Conservation (phyloP, 2,888 invertebrate species). For the Drosophila neoperkinsi region DNA sequence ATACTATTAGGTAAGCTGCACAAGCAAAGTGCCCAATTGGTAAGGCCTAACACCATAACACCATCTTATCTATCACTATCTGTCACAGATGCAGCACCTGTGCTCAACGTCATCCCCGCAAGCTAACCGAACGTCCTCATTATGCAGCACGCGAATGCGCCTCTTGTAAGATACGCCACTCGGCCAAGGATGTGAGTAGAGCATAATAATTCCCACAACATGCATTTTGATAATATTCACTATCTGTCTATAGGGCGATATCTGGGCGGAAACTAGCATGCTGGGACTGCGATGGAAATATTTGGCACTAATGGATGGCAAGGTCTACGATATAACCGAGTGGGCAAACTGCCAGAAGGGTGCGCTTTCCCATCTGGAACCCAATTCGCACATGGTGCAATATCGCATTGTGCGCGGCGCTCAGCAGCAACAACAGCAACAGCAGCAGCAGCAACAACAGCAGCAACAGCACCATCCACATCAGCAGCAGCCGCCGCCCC, state of each 20-base stretch:
- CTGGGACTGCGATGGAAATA: constrained; percentile 97
- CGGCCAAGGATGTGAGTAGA: constrained; percentile 91
- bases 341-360: constrained; percentile 96
- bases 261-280: constrained; percentile 97
- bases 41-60: neutral
- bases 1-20: constrained; percentile 89
- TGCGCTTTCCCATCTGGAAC: constrained; percentile 90
- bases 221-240: neutral
- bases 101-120: constrained; percentile 94
- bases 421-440: constrained; percentile 83
- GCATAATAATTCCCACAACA: neutral
- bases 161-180: constrained; percentile 95
- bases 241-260: constrained; percentile 90
- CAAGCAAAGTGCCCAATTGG: no score
- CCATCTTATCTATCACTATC: neutral
- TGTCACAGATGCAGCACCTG: constrained; percentile 94
- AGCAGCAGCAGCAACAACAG: constrained; percentile 78
- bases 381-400: constrained; percentile 96
- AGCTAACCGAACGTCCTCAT: constrained; percentile 93
- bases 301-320: constrained; percentile 98
- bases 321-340: constrained; percentile 97
- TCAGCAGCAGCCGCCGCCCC: constrained; percentile 74
- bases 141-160: constrained; percentile 97
- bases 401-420: constrained; percentile 85
- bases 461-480: constrained; percentile 74